phyloP scores from a whole-genome alignment of 2,888 invertebrate species.

The Eupithecia inturbata region DNA sequence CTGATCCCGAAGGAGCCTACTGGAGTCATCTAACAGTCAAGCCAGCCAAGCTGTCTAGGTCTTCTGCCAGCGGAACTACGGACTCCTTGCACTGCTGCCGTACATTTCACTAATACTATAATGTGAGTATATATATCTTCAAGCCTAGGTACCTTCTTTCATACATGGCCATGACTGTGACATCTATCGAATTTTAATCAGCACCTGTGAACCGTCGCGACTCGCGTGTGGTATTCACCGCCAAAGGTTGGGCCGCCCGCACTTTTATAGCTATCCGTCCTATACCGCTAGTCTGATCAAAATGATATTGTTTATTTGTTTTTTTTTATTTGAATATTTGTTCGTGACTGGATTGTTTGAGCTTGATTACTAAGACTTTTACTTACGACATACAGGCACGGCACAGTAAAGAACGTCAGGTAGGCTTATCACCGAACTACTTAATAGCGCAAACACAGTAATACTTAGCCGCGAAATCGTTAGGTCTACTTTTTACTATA shows the following conservation, averaged over 20 bases:
- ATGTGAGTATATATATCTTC: neutral
- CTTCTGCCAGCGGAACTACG: neutral
- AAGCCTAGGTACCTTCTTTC: neutral
- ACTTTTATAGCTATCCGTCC: conserved; percentile 1
- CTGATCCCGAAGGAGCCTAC: neutral
- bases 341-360: neutral
- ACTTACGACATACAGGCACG: neutral
- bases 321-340: neutral
- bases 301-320: conserved; percentile 18
- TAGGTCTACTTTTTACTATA: neutral
- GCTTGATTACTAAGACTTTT: neutral
- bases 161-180: conserved; percentile 6
- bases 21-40: neutral
- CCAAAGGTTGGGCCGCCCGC: conserved; percentile 50
- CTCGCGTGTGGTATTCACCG: conserved; percentile 38
- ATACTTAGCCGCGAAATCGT: neutral
- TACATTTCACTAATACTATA: neutral
- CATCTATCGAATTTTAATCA: conserved; percentile 40
- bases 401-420: neutral
- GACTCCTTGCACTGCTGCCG: neutral
- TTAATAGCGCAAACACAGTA: too few species aligned
- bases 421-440: too few species aligned
- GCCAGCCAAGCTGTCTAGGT: neutral
- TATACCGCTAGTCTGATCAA: conserved; percentile 17
- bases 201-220: conserved; percentile 29